Evolutionary conservation across 2,797 vertebrate genomes (phyloP), one percentile per base, ranked within the genome.

Genomic region (Tachyglossus aculeatus): DNA sequence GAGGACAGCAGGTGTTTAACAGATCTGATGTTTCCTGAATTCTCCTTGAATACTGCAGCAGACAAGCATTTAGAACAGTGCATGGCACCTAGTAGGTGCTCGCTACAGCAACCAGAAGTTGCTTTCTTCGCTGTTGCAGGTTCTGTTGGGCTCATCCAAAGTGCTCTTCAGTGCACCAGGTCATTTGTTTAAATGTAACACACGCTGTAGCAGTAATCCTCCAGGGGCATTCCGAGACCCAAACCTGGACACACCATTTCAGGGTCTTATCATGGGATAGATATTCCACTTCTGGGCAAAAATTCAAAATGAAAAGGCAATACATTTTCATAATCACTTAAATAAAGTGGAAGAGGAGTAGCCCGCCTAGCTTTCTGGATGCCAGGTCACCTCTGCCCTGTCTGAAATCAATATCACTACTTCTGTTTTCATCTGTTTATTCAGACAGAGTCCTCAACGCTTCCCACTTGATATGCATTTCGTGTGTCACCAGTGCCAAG

Each of bases 401-500:
- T 44, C 63, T 68, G 39, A 73, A 8, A 41, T 22, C 24, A 22
- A 73, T 50, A 27, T n/a, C 7, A 24, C 47, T 15, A 32, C 25
- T 77, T 74, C 40, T 44, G 32, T 48, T 72, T 76, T 78, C 16
- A 5, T 71, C 47, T 52, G 14, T 55, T 74, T 27, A 39, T 61
- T 78, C 69, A 48, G 47, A 37, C 47, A 57, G 32, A 45, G 44
- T 57, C 36, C 54, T 37, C 44, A 16, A 39, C 67, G 11, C 44
- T 73, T 62, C 70, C 71, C 72, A 37, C 41, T 65, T 84, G 57
- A 67, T 62, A 77, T 59, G 50, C 69, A 67, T 80, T 76, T 50
- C 61, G 25, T 13, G 57, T 29, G 43, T 55, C 68, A 48, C 61
- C 61, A 61, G 31, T 48, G 72, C 67, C 54, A 77, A 60, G 60